phyloP scores from a whole-genome alignment of 2,888 invertebrate species.

The Pollenia amentaria region DNA sequence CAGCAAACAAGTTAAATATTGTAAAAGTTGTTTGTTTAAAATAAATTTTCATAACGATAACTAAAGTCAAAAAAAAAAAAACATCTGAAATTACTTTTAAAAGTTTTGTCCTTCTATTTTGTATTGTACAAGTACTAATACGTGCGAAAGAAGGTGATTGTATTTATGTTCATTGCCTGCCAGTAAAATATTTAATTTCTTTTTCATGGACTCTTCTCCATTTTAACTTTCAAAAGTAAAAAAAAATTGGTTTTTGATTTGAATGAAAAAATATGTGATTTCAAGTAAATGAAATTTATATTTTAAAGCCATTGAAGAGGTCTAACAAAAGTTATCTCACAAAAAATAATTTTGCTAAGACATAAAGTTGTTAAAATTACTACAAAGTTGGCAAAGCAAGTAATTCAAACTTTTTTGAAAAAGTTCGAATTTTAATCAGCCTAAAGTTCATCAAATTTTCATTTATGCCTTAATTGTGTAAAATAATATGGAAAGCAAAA shows the following conservation, averaged over 20 bases:
- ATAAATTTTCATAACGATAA: constrained; percentile 49
- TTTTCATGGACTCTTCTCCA: constrained; percentile 11
- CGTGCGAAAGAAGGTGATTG: background rate
- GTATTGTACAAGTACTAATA: constrained; percentile 2
- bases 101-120: constrained; percentile 39
- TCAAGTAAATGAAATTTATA: constrained; percentile 42
- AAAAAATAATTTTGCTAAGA: no score
- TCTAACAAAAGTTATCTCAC: background rate
- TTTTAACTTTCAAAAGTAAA: constrained; percentile 56
- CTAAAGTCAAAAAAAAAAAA: background rate
- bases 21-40: constrained; percentile 24
- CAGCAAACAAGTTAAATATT: constrained; percentile 31
- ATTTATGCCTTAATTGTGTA: no score
- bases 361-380: no score
- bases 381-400: background rate
- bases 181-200: constrained; percentile 39
- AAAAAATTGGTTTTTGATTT: constrained; percentile 59
- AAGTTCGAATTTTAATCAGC: background rate
- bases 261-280: constrained; percentile 55
- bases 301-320: constrained; percentile 8
- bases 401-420: background rate
- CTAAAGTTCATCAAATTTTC: no score
- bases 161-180: constrained; percentile 54
- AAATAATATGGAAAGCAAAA: no score
- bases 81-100: constrained; percentile 39